Evolutionary conservation across 2,888 invertebrate genomes (phyloP), one percentile per base, ranked within the genome.

Genomic region (Erebia palarica): DNA sequence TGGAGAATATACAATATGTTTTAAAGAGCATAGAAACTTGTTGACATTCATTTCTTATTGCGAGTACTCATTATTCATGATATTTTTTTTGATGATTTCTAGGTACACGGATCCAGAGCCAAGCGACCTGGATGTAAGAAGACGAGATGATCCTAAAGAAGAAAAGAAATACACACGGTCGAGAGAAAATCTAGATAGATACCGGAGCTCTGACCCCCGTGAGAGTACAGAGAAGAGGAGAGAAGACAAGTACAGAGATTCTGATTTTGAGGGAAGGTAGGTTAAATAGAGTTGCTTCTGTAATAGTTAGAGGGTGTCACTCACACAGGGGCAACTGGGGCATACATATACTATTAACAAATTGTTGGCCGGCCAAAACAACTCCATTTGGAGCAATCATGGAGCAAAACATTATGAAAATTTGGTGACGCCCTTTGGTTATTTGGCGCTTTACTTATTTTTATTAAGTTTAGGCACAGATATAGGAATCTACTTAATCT

Each of bases 41-140:
- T 27, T 27, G 27, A 27, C 27, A 27, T 4, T 27, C 3, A 27
- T 27, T 3, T 27, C 1, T 4, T 27, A 1, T 27, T 4, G 1
- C 27, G 1, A 27, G 27, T 27, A 27, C 27, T 27, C 27, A 27
- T 18, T 10, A 10, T 21, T 13, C 10, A 18, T 57, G 13, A 51
- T 7, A 27, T 7, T 11, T 21, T 57, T 57, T 57, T 27, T 36
- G 36, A 14, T 58, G 27, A 5, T 58, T 13, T 1, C 14, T 74
- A 92, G 92, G 77, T 93, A 86, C 79, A 92, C 91, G 55, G 92
- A 93, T 73, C 92, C 92, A 36, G 92, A 92, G 81, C 92, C 92
- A 10, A 92, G 91, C 74, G 92, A 92, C 42, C 88, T 91, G 59
- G 81, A 81, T 65, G 84, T 88, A 7, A 87, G 82, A 73, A 91